Percentiles rank a stretch among this genome's conserved stretches.
phyloP scores from a whole-genome alignment of 92 coral and sea anemone species.

The Muricea muricata region DNA sequence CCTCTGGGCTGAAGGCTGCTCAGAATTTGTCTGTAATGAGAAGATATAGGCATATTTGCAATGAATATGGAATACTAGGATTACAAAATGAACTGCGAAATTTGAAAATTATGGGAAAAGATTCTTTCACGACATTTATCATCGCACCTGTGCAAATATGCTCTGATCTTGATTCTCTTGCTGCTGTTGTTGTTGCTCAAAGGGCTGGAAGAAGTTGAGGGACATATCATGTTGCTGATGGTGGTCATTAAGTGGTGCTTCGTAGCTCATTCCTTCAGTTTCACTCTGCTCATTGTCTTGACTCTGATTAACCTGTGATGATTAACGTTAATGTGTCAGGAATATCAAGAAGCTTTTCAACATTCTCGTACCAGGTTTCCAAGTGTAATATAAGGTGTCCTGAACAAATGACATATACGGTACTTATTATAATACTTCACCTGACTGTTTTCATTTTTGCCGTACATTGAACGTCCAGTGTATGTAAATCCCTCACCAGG shows the following conservation, averaged over 20 bases:
- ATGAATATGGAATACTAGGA: not conserved
- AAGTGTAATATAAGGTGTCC: too few relatives aligned
- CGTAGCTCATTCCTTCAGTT: not conserved
- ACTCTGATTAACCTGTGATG: not conserved
- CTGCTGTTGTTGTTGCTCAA: not conserved
- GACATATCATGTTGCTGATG: slow-evolving; percentile 20
- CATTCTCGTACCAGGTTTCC: too few relatives aligned
- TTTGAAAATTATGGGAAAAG: too few relatives aligned
- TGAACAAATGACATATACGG: too few relatives aligned
- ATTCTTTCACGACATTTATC: not conserved
- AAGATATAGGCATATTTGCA: not conserved
- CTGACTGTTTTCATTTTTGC: slow-evolving; percentile 18
- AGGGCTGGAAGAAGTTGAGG: slow-evolving; percentile 31
- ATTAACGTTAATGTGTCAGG: not conserved
- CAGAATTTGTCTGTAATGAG: not conserved
- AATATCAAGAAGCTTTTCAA: not conserved
- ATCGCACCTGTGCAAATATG: slow-evolving; percentile 10
- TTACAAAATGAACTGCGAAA: not conserved
- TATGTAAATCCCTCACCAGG: slow-evolving; percentile 94
- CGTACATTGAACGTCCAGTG: slow-evolving; percentile 84
- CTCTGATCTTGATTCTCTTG: slow-evolving; percentile 6
- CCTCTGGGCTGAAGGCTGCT: not conserved
- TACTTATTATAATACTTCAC: too few relatives aligned
- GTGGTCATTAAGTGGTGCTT: slow-evolving; percentile 32
- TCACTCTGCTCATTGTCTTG: not conserved